Conservation (phyloP, 2,797 vertebrate species). For the Acipenser ruthenus region DNA sequence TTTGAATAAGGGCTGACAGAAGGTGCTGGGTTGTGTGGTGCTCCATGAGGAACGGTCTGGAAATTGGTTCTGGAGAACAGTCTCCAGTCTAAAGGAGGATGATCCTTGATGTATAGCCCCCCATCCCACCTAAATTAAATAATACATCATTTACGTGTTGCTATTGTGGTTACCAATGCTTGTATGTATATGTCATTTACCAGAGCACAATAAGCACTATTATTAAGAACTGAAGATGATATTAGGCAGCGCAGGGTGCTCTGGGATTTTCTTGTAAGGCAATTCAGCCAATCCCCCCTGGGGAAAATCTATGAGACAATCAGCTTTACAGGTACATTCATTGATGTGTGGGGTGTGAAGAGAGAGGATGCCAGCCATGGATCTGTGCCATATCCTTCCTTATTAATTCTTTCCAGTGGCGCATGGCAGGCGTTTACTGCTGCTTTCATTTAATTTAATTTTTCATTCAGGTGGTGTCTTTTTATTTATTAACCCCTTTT, state of each 20-base stretch:
- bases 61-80: too few species aligned
- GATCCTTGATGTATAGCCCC: too few species aligned
- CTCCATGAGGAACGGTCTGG: too few species aligned
- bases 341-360: slow-evolving; percentile 31
- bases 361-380: slow-evolving; percentile 35
- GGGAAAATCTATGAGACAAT: slow-evolving; percentile 36
- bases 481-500: too few species aligned
- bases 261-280: background rate
- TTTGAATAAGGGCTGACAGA: too few species aligned
- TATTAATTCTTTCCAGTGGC: slow-evolving; percentile 25
- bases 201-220: slow-evolving; percentile 37
- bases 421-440: slow-evolving; percentile 8
- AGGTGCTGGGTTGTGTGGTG: too few species aligned
- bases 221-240: slow-evolving; percentile 9
- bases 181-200: slow-evolving; percentile 24
- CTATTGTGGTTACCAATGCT: too few species aligned
- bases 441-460: too few species aligned
- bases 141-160: too few species aligned
- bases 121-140: too few species aligned
- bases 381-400: slow-evolving; percentile 35
- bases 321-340: slow-evolving; percentile 35
- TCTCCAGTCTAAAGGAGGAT: too few species aligned
- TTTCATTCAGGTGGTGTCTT: too few species aligned
- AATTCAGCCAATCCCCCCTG: slow-evolving; percentile 21
- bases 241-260: background rate